phyloP scores from a whole-genome alignment of 2,797 vertebrate species.

The Notoglanidium macrostoma region DNA sequence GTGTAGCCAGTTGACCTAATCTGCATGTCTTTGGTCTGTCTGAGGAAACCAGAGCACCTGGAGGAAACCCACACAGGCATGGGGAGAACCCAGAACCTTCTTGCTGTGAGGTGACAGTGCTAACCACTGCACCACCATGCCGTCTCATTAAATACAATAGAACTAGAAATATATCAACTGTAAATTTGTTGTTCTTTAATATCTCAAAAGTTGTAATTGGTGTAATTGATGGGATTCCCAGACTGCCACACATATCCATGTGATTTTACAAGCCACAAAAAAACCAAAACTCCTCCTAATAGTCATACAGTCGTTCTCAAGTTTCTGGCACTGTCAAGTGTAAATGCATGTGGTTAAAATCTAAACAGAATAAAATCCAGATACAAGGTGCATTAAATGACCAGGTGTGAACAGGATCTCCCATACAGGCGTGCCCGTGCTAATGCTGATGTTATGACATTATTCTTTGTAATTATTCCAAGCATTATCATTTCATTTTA shows the following conservation, averaged over 20 bases:
- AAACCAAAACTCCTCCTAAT: background rate
- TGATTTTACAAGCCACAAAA: background rate
- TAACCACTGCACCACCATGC: too few species aligned
- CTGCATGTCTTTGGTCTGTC: too few species aligned
- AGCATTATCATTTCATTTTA: background rate
- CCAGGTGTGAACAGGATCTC: constrained; percentile 4
- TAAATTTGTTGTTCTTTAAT: background rate
- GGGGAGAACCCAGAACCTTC: too few species aligned
- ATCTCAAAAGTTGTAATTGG: background rate
- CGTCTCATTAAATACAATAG: background rate
- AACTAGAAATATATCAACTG: background rate
- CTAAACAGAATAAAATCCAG: background rate
- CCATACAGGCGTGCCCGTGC: background rate
- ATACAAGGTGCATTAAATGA: background rate
- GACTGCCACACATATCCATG: background rate
- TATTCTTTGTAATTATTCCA: background rate
- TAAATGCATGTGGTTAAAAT: background rate
- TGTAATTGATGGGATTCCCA: background rate
- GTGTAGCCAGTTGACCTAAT: too few species aligned
- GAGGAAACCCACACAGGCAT: too few species aligned
- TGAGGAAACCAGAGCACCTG: too few species aligned
- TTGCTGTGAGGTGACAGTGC: too few species aligned
- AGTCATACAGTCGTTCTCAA: background rate
- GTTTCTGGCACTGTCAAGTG: background rate
- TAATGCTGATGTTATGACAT: background rate